These are phyloP conservation scores for Osmerus eperlanus DNA, from an alignment of 2,113 vertebrate species.

Conservation along the genomic window DNA sequence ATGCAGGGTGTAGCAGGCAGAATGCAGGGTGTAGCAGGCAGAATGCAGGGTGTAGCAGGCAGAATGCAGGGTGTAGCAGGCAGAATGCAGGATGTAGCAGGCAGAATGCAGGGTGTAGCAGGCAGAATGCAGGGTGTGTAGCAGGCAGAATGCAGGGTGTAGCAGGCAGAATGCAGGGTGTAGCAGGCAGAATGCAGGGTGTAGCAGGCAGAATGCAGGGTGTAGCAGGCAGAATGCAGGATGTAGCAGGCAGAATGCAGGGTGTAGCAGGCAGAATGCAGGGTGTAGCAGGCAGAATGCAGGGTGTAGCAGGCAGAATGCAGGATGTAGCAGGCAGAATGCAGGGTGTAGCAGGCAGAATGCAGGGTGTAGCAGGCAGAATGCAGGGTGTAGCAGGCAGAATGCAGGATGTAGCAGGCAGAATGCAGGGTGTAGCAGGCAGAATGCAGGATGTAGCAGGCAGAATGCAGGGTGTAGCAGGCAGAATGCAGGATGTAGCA, in stretches of 20 bases:
- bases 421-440: neutral
- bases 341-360: neutral
- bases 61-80: neutral
- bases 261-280: neutral
- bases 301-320: neutral
- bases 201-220: neutral
- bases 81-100: neutral
- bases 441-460: neutral
- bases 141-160: neutral
- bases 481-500: neutral
- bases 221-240: neutral
- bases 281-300: neutral
- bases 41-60: neutral
- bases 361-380: neutral
- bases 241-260: neutral
- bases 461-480: neutral
- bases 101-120: neutral
- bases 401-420: neutral
- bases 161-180: neutral
- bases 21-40: neutral
- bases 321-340: neutral
- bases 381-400: neutral
- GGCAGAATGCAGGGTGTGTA: neutral
- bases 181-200: too few species aligned
- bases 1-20: neutral